Conservation (phyloP, 2,113 vertebrate species). For the Elephas maximus region DNA sequence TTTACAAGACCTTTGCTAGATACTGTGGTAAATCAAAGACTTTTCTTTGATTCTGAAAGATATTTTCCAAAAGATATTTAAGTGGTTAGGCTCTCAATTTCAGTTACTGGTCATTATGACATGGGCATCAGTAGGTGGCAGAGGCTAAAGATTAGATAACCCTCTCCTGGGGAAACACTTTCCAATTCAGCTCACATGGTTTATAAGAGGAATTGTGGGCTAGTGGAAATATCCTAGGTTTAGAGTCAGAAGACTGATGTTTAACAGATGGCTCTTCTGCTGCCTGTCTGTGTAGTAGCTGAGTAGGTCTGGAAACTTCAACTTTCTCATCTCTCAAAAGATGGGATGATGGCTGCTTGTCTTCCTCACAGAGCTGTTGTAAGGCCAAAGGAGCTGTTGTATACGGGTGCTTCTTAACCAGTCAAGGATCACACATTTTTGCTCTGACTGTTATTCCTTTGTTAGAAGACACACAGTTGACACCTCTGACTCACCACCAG, state of each 20-base stretch:
- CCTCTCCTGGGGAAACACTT: not conserved
- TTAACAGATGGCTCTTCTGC: not conserved
- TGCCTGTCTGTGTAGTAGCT: not conserved
- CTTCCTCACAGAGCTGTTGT: not conserved
- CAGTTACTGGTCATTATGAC: not conserved
- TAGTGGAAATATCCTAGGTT: not conserved
- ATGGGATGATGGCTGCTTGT: fast-evolving
- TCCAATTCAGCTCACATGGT: not conserved
- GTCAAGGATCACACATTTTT: constrained; percentile 10
- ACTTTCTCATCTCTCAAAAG: not conserved
- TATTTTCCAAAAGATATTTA: constrained; percentile 18
- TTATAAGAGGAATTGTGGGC: not conserved
- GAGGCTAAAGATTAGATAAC: not conserved
- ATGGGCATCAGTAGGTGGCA: not conserved
- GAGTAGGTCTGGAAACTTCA: not conserved
- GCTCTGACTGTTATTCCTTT: not conserved
- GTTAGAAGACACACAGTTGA: not conserved
- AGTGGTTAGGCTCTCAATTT: not conserved
- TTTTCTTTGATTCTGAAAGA: not conserved
- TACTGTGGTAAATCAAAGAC: not conserved
- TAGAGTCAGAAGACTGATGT: not conserved
- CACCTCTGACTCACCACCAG: not conserved
- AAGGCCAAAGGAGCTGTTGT: not conserved
- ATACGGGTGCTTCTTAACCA: not conserved
- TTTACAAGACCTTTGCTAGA: not conserved